Evolutionary conservation across 2,888 invertebrate genomes (phyloP), one percentile per base, ranked within the genome.

Genomic region (Drosophila picticornis): DNA sequence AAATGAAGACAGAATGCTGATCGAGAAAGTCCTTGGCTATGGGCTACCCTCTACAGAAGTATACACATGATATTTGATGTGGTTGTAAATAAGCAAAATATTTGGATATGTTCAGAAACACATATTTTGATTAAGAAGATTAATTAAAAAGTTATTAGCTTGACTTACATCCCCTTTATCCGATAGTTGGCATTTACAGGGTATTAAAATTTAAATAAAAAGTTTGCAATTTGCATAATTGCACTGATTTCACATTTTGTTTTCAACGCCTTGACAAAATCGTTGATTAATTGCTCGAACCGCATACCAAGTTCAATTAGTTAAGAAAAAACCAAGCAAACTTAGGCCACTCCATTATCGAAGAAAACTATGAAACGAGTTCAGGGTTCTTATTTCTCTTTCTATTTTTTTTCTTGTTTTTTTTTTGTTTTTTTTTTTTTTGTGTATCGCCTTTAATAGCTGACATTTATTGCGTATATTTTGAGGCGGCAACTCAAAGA

Each of bases 281-380:
- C 40, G 84, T 70, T 85, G 88, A 85, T 85, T 88, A 85, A 85
- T 85, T 85, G 75, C 85, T 76, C 71, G 74, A 77, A 75, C 88
- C 88, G 75, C 85, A 59, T 32, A 53, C 63, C 64, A 68, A 68
- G 77, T 73, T 75, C 84, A 82, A 84, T 86, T 84, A 84, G 83
- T 65, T 55, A 55, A 63, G 53, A 32, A 36, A 36, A 46, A 62
- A 38, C 29, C 40, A 43, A 31, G 36, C 32, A 31, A 62, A 71
- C 63, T 75, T 64, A 52, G 19, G 40, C 25, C 36, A 27, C 51
- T 72, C 69, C 78, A 78, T 79, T 78, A 78, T 72, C 48, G 56
- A 58, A 65, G 64, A 62, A 76, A 78, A 78, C 80, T 78, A 78
- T 78, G 72, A 78, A 75, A 62, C 16, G 69, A 59, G 56, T 66